A percentile compares a stretch with the other conserved stretches of the same genome.
Conservation (phyloP, 2,113 vertebrate genomes). For the Baryphthengus martii region DNA sequence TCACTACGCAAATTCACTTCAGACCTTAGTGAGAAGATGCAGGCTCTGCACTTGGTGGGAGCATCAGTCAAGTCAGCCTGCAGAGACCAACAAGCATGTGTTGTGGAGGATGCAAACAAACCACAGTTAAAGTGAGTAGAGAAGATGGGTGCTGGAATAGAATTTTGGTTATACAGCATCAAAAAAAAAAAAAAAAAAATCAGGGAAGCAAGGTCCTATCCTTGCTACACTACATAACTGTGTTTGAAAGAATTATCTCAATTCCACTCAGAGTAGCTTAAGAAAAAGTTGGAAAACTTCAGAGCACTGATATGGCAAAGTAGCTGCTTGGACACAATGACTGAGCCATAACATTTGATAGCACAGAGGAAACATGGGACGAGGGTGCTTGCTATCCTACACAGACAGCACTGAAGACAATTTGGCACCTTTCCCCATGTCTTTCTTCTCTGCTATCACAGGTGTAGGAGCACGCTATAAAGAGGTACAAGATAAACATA, state of each 20-base stretch:
- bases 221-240: not conserved
- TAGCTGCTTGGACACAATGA: not conserved
- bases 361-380: rapidly evolving
- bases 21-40: not conserved
- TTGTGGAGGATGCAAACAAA: not conserved
- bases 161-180: not conserved
- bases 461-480: rapidly evolving
- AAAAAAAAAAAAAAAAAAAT: not conserved
- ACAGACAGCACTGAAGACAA: not conserved
- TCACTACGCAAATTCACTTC: not conserved
- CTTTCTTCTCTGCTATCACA: not conserved
- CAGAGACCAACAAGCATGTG: not conserved
- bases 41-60: not conserved
- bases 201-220: not conserved
- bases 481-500: not conserved
- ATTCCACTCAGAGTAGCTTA: not conserved
- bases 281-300: not conserved
- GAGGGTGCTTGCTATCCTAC: not conserved
- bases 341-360: not conserved
- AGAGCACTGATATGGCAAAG: not conserved
- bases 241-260: not conserved
- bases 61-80: not conserved
- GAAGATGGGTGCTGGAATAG: not conserved
- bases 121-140: not conserved
- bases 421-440: rapidly evolving